phyloP scores from a whole-genome alignment of 2,888 invertebrate species.

The Cinara cedri region DNA sequence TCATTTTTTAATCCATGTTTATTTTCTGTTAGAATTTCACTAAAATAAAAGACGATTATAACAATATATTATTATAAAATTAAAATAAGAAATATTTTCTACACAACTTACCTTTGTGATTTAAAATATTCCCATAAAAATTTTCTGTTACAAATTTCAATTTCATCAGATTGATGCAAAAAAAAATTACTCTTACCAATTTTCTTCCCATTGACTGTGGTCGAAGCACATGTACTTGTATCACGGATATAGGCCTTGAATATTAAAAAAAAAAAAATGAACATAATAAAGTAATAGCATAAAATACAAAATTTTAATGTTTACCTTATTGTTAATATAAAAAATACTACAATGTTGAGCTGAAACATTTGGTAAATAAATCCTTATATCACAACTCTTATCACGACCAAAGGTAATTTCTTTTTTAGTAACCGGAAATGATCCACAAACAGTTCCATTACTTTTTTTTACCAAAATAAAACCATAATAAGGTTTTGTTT shows the following conservation, averaged over 20 bases:
- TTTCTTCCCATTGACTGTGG: slow-evolving; percentile 45
- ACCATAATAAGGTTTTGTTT: slow-evolving; percentile 24
- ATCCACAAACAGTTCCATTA: slow-evolving; percentile 24
- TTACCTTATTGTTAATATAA: slow-evolving; percentile 45
- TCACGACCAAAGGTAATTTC: slow-evolving; percentile 28
- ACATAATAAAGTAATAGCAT: background rate
- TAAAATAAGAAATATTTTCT: background rate
- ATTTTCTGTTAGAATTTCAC: slow-evolving; percentile 1
- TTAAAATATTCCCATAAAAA: slow-evolving; percentile 36
- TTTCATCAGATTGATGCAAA: slow-evolving; percentile 39
- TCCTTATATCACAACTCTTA: slow-evolving; percentile 23
- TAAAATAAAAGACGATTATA: background rate
- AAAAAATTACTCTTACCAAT: slow-evolving; percentile 40
- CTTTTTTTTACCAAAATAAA: slow-evolving; percentile 36
- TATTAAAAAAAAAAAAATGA: background rate
- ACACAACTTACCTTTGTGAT: background rate
- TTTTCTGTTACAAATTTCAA: slow-evolving; percentile 40
- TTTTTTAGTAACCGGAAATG: slow-evolving; percentile 32
- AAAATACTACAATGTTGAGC: slow-evolving; percentile 27
- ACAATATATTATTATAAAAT: background rate
- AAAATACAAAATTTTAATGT: background rate
- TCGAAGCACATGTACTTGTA: slow-evolving; percentile 29
- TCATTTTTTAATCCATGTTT: background rate
- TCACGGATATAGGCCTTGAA: slow-evolving; percentile 46
- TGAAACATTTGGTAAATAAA: slow-evolving; percentile 34